A percentile compares a stretch with the other conserved stretches of the same genome.
Conservation (phyloP, 1,140 invertebrate genomes). For the Drosophila kurseongensis region DNA sequence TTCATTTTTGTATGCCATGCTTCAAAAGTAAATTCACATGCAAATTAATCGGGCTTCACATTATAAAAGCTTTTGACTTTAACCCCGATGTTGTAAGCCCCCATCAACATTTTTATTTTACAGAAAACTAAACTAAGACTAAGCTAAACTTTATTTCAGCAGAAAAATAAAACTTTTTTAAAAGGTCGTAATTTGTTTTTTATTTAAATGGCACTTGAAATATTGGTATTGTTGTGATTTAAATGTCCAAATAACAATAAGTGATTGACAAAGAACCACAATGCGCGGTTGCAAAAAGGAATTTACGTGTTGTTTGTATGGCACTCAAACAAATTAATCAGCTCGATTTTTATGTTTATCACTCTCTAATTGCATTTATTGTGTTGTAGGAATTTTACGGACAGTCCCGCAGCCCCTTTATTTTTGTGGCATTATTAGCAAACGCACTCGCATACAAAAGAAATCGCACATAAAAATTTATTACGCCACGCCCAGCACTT, state of each 20-base stretch:
- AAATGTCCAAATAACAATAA: too few species aligned
- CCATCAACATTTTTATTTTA: too few species aligned
- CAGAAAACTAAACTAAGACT: too few species aligned
- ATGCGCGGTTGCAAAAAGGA: too few species aligned
- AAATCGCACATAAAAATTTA: slow-evolving; percentile 71
- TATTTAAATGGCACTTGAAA: too few species aligned
- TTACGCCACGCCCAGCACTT: slow-evolving; percentile 37
- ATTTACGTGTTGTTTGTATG: not conserved
- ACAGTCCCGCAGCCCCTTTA: slow-evolving; percentile 7
- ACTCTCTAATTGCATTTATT: slow-evolving; percentile 52
- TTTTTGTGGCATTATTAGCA: slow-evolving; percentile 31
- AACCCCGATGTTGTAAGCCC: too few species aligned
- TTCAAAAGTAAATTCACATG: not conserved
- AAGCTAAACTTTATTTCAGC: too few species aligned
- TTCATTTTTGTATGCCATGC: not conserved
- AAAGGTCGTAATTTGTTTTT: too few species aligned
- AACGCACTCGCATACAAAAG: slow-evolving; percentile 30
- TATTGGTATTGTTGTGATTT: too few species aligned
- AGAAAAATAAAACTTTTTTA: too few species aligned
- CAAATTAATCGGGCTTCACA: not conserved
- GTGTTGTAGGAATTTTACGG: slow-evolving; percentile 27
- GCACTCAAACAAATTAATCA: slow-evolving; percentile 49
- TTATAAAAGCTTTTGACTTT: too few species aligned
- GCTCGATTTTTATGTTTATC: slow-evolving; percentile 36
- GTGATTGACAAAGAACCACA: too few species aligned